These are phyloP conservation scores for Harpalus rubripes DNA, from an alignment of 2,888 invertebrate genomes.

Conservation along the genomic window DNA sequence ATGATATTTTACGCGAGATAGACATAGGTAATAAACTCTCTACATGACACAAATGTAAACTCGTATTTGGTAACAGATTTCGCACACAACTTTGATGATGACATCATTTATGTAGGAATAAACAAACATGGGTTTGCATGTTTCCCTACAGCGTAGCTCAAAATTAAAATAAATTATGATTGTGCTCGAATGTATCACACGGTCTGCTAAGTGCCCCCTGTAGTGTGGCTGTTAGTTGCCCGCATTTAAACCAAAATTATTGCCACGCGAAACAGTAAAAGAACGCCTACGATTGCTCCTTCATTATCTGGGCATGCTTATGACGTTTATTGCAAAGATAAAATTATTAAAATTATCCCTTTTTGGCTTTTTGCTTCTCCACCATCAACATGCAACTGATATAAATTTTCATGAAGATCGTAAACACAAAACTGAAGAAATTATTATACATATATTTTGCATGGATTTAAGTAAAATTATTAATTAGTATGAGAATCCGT, in stretches of 20 bases:
- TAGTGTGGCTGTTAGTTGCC: constrained; percentile 49
- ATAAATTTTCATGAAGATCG: not conserved
- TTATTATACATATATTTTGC: not conserved
- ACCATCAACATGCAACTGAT: not conserved
- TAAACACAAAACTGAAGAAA: not conserved
- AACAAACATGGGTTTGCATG: constrained; percentile 46
- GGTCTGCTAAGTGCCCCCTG: constrained; percentile 60
- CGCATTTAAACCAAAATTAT: constrained; percentile 52
- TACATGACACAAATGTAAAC: constrained; percentile 19
- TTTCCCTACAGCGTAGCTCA: constrained; percentile 5
- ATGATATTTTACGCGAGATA: constrained; percentile 23
- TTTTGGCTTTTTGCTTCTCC: not conserved
- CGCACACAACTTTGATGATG: constrained; percentile 51
- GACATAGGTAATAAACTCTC: constrained; percentile 36
- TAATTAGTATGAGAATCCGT: no score
- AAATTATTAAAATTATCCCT: constrained; percentile 47
- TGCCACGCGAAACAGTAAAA: constrained; percentile 50
- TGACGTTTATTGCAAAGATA: constrained; percentile 48
- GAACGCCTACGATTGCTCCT: constrained; percentile 49
- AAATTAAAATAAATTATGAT: constrained; percentile 57
- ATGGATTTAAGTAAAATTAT: not conserved
- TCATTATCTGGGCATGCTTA: constrained; percentile 44
- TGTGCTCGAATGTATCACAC: constrained; percentile 34
- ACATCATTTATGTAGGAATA: constrained; percentile 50
- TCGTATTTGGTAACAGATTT: constrained; percentile 24